Percentiles rank a stretch among this genome's conserved stretches.
phyloP scores from a whole-genome alignment of 1,140 invertebrate species.

The Ruditapes philippinarum region DNA sequence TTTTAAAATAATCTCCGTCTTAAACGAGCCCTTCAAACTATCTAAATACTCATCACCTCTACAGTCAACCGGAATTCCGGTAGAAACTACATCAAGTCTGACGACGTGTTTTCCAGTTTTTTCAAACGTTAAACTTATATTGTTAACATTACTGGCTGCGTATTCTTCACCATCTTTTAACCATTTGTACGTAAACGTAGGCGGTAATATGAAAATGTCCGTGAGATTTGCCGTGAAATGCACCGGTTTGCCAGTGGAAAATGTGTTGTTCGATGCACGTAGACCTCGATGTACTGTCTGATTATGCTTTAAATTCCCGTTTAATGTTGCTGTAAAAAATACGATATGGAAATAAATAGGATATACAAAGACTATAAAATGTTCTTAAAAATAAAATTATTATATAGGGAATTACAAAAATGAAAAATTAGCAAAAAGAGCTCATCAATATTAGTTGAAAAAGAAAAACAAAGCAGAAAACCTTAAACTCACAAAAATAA shows the following conservation, averaged over 20 bases:
- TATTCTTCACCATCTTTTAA: not conserved
- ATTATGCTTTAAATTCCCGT: slow-evolving; percentile 20
- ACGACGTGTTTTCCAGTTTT: slow-evolving; percentile 20
- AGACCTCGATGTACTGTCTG: slow-evolving; percentile 1
- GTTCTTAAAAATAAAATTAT: too few species aligned
- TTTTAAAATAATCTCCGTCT: not conserved
- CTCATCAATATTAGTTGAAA: too few species aligned
- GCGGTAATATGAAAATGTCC: slow-evolving; percentile 10
- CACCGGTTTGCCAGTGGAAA: slow-evolving; percentile 11
- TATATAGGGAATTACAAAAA: too few species aligned
- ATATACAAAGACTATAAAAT: too few species aligned
- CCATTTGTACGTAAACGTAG: slow-evolving; percentile 32
- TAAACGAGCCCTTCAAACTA: slow-evolving; percentile 8
- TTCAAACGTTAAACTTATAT: not conserved
- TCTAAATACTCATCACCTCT: not conserved
- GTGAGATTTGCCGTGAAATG: slow-evolving; percentile 20
- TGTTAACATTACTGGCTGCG: not conserved
- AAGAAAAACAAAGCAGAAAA: too few species aligned
- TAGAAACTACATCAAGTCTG: not conserved
- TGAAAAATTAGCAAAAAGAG: too few species aligned
- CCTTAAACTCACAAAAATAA: too few species aligned
- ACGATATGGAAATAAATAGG: not conserved
- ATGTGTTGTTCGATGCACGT: not conserved
- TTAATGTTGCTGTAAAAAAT: slow-evolving; percentile 3
- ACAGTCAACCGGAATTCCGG: not conserved